Evolutionary conservation across 1,140 invertebrate species (phyloP).

Genomic region (Wiebesia pumilae): DNA sequence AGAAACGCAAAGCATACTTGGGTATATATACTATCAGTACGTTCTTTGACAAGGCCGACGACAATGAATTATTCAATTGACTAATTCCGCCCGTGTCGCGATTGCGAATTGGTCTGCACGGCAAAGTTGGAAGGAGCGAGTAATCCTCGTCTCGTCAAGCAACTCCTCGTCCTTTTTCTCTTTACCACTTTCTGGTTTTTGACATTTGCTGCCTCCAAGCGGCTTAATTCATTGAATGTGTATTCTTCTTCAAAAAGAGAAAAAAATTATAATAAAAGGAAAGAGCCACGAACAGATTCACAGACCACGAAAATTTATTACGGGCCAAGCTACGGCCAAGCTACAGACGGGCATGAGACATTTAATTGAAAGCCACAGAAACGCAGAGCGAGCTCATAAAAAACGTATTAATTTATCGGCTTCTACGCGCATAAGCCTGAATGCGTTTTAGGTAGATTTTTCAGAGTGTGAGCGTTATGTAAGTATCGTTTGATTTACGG

Average conservation of each 20-base stretch:
- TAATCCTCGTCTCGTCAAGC: neutral
- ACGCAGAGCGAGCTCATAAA: constrained; percentile 14
- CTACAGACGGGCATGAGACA: neutral
- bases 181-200: constrained; percentile 37
- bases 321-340: neutral
- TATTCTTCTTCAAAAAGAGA: neutral
- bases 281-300: constrained; percentile 38
- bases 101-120: constrained; percentile 64
- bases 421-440: neutral
- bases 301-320: constrained; percentile 25
- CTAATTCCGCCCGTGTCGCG: constrained; percentile 69
- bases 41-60: constrained; percentile 71
- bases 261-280: constrained; percentile 32
- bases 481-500: constrained; percentile 36
- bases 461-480: neutral
- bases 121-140: constrained; percentile 33
- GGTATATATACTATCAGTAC: constrained; percentile 50
- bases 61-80: constrained; percentile 73
- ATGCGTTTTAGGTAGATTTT: constrained; percentile 34
- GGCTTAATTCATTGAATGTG: constrained; percentile 53
- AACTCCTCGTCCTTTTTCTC: constrained; percentile 43
- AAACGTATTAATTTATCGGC: constrained; percentile 45
- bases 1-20: constrained; percentile 40
- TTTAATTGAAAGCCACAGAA: constrained; percentile 36
- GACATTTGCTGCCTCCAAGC: constrained; percentile 47